Base-by-base conservation (phyloP, 2,888 invertebrate genomes). In the Blomia tropicalis region DNA sequence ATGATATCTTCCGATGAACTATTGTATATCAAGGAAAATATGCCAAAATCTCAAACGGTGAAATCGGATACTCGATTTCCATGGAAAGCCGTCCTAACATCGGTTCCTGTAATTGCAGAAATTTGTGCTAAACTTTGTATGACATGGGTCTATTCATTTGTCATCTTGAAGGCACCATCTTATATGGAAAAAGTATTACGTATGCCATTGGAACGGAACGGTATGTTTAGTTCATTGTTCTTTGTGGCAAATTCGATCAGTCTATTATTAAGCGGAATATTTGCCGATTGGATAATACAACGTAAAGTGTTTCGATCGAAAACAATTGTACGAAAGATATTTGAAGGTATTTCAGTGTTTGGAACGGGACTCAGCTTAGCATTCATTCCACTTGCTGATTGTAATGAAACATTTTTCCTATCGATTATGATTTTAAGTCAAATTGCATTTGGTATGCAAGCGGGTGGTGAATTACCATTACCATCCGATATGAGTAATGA, bases 291-390 rank as follows among this genome's bases (percentile, higher is more conserved):
- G 17, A 25, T 41, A 2, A 53, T 51, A 2, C 22, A 14, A 7
- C 32, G 29, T n/a, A 32, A n/a, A 4, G 22, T 29, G 23, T 22
- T 53, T 27, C n/a, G 25, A 25, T 11, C 7, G 7, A 27, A 36
- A n/a, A 60, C 53, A n/a, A 4, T 29, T 14, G 36, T 60, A 19
- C 23, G 60, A 23, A 60, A 60, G 36, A 23, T 51, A n/a, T 60
- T 60, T 53, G 53, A 60, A 41, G 14, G 22, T 7, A 31, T 60
- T 1, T 32, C 59, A 4, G 32, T 32, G 30, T 59, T 59, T n/a
- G 47, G 59, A 29, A 29, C 44, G 22, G 29, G 31, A 25, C 7
- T 47, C 4, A 25, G 44, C 30, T 30, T 59, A n/a, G 1, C 44
- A 31, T 19, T 59, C 4, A 30, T 59, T 7, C 59, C 60, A 32